A percentile compares a stretch with the other conserved stretches of the same genome.
These are phyloP conservation scores for Loris lydekkerianus DNA, from an alignment of 2,797 vertebrate genomes.

Conservation along the genomic window DNA sequence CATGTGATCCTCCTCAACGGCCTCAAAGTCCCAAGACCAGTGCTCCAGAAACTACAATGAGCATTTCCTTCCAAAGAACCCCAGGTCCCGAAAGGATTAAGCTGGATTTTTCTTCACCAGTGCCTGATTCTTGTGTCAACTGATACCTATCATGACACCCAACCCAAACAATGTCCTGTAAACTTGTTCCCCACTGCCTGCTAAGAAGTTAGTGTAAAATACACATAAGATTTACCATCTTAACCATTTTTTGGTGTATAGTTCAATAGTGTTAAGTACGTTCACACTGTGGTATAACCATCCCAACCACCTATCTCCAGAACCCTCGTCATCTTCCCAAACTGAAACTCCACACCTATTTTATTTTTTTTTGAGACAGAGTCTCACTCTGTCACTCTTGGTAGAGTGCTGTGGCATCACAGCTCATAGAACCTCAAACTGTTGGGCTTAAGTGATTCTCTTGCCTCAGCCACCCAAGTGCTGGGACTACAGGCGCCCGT, in stretches of 20 bases:
- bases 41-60: neutral
- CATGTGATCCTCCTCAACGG: rapidly evolving
- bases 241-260: neutral
- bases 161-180: neutral
- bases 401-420: too few relatives aligned
- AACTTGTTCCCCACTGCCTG: neutral
- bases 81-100: neutral
- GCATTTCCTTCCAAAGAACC: neutral
- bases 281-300: neutral
- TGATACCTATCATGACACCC: neutral
- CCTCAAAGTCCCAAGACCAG: neutral
- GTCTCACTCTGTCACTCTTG: too few relatives aligned
- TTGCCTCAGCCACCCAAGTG: too few relatives aligned
- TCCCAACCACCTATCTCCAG: neutral
- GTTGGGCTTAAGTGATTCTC: too few relatives aligned
- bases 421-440: too few relatives aligned
- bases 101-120: neutral
- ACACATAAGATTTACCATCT: neutral
- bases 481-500: too few relatives aligned
- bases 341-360: neutral
- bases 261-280: neutral
- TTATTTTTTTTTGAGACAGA: too few relatives aligned
- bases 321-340: neutral
- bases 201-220: neutral
- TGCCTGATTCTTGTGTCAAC: neutral